These are phyloP conservation scores for Congeria kusceri DNA, from an alignment of 2,888 invertebrate genomes.

Conservation along the genomic window DNA sequence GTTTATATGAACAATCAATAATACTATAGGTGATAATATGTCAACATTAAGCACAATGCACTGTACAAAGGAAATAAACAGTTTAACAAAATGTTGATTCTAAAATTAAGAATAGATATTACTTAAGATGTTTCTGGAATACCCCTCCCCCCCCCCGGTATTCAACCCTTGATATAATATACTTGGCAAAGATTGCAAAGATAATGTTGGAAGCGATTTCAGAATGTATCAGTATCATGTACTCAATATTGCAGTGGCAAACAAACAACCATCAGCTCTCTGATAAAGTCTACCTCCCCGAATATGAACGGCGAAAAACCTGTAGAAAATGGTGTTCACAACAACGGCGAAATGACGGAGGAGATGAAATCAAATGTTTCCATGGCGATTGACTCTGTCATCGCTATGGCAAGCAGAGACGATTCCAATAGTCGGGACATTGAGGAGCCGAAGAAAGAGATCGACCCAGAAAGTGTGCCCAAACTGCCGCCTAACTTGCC, in stretches of 20 bases:
- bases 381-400: constrained; percentile 62
- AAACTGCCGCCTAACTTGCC: constrained; percentile 86
- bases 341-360: constrained; percentile 50
- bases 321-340: constrained; percentile 41
- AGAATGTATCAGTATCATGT: too few species aligned
- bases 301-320: constrained; percentile 48
- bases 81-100: too few species aligned
- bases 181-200: too few species aligned
- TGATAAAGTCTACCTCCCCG: constrained; percentile 72
- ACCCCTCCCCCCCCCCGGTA: too few species aligned
- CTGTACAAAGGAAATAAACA: too few species aligned
- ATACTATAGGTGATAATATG: too few species aligned
- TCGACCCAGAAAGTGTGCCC: constrained; percentile 69
- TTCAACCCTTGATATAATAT: too few species aligned
- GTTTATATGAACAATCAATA: too few species aligned
- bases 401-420: constrained; percentile 51
- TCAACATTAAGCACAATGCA: too few species aligned
- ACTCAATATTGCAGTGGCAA: constrained; percentile 72
- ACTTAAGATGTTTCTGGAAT: too few species aligned
- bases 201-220: background rate
- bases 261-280: constrained; percentile 80
- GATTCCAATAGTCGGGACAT: constrained; percentile 84
- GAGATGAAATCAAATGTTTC: constrained; percentile 57
- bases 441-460: constrained; percentile 56
- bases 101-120: too few species aligned